These are phyloP conservation scores for Hippocampus zosterae DNA, from an alignment of 2,113 vertebrate species.

Conservation along the genomic window DNA sequence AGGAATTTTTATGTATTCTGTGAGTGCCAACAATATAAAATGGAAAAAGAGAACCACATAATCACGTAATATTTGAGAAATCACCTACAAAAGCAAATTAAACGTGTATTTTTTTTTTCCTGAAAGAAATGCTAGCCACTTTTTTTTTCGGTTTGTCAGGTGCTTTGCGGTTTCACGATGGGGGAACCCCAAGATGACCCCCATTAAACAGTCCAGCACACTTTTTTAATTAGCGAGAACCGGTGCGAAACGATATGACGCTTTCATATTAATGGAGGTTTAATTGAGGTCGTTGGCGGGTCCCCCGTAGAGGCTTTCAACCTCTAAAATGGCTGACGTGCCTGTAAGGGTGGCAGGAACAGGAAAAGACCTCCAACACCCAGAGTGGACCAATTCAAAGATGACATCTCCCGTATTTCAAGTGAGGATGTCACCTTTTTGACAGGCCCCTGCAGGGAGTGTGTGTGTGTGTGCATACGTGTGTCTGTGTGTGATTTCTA, in stretches of 20 bases:
- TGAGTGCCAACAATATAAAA: too few relatives aligned
- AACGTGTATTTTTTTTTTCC: background rate
- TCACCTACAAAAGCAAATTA: background rate
- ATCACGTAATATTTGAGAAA: too few relatives aligned
- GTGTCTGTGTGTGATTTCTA: conserved; percentile 22
- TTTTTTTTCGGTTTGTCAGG: background rate
- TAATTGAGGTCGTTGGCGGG: conserved; percentile 69
- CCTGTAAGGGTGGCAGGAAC: conserved; percentile 43
- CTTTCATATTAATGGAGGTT: conserved; percentile 73
- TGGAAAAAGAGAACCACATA: too few relatives aligned
- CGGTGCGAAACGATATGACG: conserved; percentile 69
- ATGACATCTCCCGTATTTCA: conserved; percentile 70
- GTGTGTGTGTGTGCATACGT: conserved; percentile 23
- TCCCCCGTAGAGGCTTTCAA: conserved; percentile 65
- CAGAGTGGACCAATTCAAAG: conserved; percentile 49
- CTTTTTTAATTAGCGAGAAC: conserved; percentile 70
- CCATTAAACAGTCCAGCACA: conserved; percentile 66
- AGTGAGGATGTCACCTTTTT: conserved; percentile 61
- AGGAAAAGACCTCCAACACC: conserved; percentile 6
- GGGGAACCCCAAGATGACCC: conserved; percentile 36
- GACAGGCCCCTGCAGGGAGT: conserved; percentile 54
- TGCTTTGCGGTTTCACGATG: background rate
- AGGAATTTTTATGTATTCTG: too few relatives aligned
- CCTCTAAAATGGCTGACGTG: conserved; percentile 68
- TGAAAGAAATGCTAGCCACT: background rate